phyloP scores from a whole-genome alignment of 2,113 vertebrate genomes.

The Takifugu bimaculatus region DNA sequence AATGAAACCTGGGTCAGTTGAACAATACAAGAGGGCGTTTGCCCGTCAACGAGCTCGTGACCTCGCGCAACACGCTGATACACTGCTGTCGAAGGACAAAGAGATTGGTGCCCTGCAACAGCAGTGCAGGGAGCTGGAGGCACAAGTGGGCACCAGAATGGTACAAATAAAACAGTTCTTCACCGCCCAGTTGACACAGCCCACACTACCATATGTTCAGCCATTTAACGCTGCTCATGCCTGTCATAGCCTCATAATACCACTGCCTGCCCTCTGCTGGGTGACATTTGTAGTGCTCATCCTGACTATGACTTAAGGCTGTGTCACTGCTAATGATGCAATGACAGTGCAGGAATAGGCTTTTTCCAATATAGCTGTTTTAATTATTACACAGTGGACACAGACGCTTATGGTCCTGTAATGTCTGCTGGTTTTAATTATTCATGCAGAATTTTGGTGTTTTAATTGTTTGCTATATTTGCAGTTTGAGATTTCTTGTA shows the following conservation, averaged over 20 bases:
- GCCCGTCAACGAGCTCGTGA: conserved; percentile 89
- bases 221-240: background rate
- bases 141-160: conserved; percentile 78
- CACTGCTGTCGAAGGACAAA: conserved; percentile 91
- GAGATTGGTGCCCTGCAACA: conserved; percentile 88
- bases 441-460: background rate
- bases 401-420: conserved; percentile 31
- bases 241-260: background rate
- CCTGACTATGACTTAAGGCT: conserved; percentile 29
- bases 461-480: background rate
- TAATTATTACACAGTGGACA: conserved; percentile 41
- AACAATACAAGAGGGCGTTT: conserved; percentile 88
- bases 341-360: conserved; percentile 59
- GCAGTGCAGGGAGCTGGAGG: conserved; percentile 85
- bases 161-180: conserved; percentile 55
- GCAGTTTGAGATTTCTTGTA: no score
- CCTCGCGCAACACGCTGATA: conserved; percentile 88
- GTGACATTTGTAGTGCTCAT: conserved; percentile 28
- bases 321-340: conserved; percentile 50
- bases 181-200: background rate
- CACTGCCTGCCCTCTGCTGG: conserved; percentile 64
- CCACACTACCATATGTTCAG: background rate
- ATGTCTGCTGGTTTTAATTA: conserved; percentile 41
- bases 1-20: conserved; percentile 79
- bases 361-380: conserved; percentile 22